A percentile compares a stretch with the other conserved stretches of the same genome.
Evolutionary conservation across 2,797 vertebrate genomes (phyloP).

Genomic region (Varecia variegata): DNA sequence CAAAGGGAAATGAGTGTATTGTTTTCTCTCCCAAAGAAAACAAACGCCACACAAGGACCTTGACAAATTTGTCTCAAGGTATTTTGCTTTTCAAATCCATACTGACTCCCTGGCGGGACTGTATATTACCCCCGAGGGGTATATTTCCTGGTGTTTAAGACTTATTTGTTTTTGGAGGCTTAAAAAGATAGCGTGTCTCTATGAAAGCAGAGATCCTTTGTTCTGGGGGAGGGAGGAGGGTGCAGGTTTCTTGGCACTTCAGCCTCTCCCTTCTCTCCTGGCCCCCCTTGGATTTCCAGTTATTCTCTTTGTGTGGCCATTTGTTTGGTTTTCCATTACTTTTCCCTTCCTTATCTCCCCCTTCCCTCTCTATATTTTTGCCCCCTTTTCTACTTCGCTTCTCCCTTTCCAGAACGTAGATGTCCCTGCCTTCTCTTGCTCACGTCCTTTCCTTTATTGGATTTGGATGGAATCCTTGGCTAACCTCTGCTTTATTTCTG

Average conservation of each 20-base stretch:
- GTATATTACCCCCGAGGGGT: not conserved
- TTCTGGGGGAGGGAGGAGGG: not conserved
- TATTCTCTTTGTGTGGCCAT: not conserved
- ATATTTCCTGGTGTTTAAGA: constrained; percentile 48
- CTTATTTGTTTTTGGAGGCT: not conserved
- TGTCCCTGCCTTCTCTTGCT: not conserved
- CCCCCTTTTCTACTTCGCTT: not conserved
- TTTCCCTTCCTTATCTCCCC: not conserved
- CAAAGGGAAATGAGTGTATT: not conserved
- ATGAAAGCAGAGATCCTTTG: not conserved
- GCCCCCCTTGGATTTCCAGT: not conserved
- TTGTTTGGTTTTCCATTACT: not conserved
- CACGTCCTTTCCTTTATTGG: not conserved
- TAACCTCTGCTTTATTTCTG: constrained; percentile 62
- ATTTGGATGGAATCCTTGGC: not conserved
- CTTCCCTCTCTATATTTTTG: not conserved
- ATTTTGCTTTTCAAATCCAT: constrained; percentile 62
- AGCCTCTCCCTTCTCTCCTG: not conserved
- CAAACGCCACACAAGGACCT: not conserved
- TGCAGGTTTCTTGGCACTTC: not conserved
- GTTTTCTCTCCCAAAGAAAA: not conserved
- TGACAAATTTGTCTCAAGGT: constrained; percentile 32
- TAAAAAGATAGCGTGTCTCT: not conserved
- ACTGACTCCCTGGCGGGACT: constrained; percentile 34
- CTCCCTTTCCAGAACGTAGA: not conserved